Evolutionary conservation across 2,113 vertebrate genomes (phyloP), one percentile per base, ranked within the genome.

Genomic region (Erinaceus europaeus): DNA sequence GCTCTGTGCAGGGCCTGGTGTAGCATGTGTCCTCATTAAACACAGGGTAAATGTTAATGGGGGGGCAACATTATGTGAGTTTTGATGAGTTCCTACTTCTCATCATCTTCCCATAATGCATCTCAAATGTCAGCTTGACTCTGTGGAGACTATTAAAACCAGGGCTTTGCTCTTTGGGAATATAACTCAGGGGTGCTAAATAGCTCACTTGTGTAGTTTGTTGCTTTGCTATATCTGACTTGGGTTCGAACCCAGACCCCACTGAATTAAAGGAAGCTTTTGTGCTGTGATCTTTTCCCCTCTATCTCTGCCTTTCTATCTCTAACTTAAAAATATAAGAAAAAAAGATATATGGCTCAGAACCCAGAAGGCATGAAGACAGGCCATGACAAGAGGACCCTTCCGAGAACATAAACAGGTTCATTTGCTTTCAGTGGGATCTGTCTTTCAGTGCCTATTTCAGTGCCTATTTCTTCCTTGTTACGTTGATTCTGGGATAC

Each of bases 361-460:
- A 67, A 61, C 23, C 48, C 81, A 42, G 50, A 59, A 53, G 40
- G 36, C 55, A 34, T 61, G 36, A 9, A 44, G 78, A 21, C 1
- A n/a, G 12, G 23, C 72, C 15, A 1, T 2, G 12, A 23, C 0
- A 2, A 10, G 32, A 64, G 46, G 29, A 27, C 7, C 13, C 62
- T 7, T 50, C 23, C 21, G 6, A 0, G 4, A 6, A 50, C 12
- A 4, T 3, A 29, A 29, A 36, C 21, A 21, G 13, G 72, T 38
- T 48, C 12, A 0, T 32, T 69, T 68, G 73, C 64, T 59, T 25
- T 3, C 29, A 34, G 57, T 29, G 7, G 61, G 72, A 17, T 9
- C 79, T 1, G n/a, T n/a, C n/a, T n/a, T 0, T 6, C 0, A 0
- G 0, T n/a, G 2, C 34, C 7, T 7, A 0, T 32, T 0, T 6